Evolutionary conservation across 2,113 vertebrate species (phyloP), one percentile per base, ranked within the genome.

Genomic region (Cheilinus undulatus): DNA sequence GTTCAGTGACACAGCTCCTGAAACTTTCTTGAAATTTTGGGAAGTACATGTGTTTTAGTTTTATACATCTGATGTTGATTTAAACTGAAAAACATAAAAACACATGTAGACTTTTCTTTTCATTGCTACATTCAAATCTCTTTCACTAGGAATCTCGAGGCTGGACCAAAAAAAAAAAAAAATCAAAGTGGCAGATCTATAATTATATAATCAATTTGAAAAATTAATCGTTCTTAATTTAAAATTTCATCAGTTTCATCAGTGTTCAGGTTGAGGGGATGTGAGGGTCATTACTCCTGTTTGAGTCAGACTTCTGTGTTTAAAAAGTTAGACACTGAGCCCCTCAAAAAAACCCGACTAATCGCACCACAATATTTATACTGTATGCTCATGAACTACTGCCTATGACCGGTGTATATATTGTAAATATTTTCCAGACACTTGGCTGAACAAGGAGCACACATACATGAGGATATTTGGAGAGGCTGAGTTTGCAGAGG

Each of bases 351-450:
- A 64, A 54, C 7, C 1, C 28, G 50, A 50, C 62, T 30, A 82
- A 83, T 86, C 71, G 51, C 66, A 32, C 24, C 3, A 67, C 76
- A 88, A 28, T 86, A 80, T 89, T 86, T 83, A 65, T 62, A 43
- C 82, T 63, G 57, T 45, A 69, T 36, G 32, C 13, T 15, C 46
- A 78, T 84, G 85, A 84, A 88, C 71, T 75, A 36, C 58, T 12
- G 12, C 40, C 80, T 82, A 56, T 86, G 56, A 75, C 15, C 13
- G 19, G 57, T 70, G 84, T 78, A 80, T 84, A 82, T 71, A 81
- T 75, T 88, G 58, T 66, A 90, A 92, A 92, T 92, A 92, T 90
- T 90, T 92, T 86, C 62, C 76, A 61, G 63, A 60, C 70, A 63
- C 81, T 79, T 17, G 64, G 43, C 57, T 53, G 69, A 78, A 87